phyloP scores from a whole-genome alignment of 2,113 vertebrate genomes.

The Cyanistes caeruleus region DNA sequence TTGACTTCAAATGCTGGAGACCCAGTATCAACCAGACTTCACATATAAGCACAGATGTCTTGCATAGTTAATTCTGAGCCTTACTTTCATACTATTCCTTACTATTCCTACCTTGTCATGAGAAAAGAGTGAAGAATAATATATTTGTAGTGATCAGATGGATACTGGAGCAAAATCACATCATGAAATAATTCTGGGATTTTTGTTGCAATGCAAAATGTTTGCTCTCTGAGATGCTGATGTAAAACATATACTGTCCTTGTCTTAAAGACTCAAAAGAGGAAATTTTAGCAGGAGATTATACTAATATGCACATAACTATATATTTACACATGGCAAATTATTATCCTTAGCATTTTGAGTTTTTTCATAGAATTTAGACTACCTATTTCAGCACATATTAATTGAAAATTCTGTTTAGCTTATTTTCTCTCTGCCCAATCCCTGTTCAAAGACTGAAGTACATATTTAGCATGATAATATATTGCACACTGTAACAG shows the following conservation, averaged over 20 bases:
- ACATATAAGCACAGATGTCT: background rate
- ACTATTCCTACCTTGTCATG: background rate
- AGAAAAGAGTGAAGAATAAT: background rate
- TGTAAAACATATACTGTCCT: background rate
- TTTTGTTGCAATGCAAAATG: background rate
- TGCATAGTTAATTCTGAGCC: background rate
- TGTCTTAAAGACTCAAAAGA: background rate
- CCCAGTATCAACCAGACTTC: background rate
- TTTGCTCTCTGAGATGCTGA: background rate
- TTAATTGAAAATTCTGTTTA: background rate
- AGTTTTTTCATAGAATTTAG: background rate
- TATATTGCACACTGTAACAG: background rate
- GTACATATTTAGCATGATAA: conserved; percentile 5
- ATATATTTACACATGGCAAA: background rate
- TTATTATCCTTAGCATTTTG: background rate
- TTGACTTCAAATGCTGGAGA: background rate
- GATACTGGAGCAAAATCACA: background rate
- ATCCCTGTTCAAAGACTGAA: background rate
- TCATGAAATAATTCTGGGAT: background rate
- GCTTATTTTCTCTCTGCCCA: background rate
- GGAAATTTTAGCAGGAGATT: background rate
- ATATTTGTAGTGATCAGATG: background rate
- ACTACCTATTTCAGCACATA: background rate
- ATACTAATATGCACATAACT: background rate
- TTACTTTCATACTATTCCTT: background rate